A percentile compares a stretch with the other conserved stretches of the same genome.
Evolutionary conservation across 1,140 invertebrate species (phyloP).

Genomic region (Rhopalosiphum maidis): DNA sequence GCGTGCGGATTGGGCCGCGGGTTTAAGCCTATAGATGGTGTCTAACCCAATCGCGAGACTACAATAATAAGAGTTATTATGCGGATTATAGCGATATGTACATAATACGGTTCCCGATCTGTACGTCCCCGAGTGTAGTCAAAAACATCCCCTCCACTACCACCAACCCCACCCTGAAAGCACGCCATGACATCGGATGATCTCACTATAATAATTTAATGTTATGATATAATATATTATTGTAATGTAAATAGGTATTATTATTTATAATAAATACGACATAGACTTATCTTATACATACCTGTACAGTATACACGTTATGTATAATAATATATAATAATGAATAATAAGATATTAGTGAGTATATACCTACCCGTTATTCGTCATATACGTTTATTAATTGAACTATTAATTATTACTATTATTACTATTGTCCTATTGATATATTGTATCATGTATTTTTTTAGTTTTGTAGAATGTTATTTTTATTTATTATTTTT

Average conservation of each 20-base stretch:
- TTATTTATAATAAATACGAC: background rate
- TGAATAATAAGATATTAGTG: background rate
- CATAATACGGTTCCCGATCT: background rate
- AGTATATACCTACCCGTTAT: background rate
- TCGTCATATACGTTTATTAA: background rate
- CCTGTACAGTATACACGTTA: background rate
- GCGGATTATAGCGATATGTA: background rate
- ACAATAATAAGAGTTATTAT: background rate
- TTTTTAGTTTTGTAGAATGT: background rate
- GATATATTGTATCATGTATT: background rate
- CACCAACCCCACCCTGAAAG: background rate
- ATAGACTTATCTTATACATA: background rate
- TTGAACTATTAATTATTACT: background rate
- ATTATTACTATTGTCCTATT: background rate
- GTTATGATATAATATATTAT: background rate
- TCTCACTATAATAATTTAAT: conserved; percentile 16
- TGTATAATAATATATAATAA: background rate
- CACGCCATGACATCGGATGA: conserved; percentile 27
- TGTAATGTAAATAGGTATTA: conserved; percentile 19
- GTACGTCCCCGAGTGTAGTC: background rate
- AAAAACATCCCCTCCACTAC: background rate
- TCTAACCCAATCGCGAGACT: background rate
- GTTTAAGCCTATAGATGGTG: background rate
- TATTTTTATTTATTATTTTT: background rate
- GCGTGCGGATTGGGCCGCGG: background rate